Base-by-base conservation (phyloP, 2,888 invertebrate genomes). In the Patella ulyssiponensis region DNA sequence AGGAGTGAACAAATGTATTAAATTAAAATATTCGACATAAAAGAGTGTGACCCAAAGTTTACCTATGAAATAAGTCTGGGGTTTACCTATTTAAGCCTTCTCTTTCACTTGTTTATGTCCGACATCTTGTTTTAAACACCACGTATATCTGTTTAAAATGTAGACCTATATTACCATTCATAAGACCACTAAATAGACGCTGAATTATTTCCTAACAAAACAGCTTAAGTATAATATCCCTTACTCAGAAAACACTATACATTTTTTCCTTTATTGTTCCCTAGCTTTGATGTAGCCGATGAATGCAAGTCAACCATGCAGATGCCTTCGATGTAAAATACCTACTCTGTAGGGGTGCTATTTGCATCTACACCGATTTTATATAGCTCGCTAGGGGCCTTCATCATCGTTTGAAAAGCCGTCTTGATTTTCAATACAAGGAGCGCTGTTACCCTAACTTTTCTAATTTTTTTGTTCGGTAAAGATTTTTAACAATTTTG, bases 151-250 rank as follows among this genome's bases (percentile, higher is more conserved):
- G 44, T 44, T 44, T 44, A 44, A 44, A 44, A 9, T 44, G 44
- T 44, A 44, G 44, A 44, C 44, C 44, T 44, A 44, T 44, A 44
- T 44, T 23, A 17, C 71, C n/a, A 17, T 9, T n/a, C 15, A 51
- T 7, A 51, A 11, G n/a, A 51, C 5, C 14, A 12, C 33, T 44
- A 44, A 33, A 56, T 17, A 56, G 27, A 27, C 12, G 23, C 23
- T 33, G 33, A 53, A 70, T 73, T 70, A 69, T 77, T 77, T 54
- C 77, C 33, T 69, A 70, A 74, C 71, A 64, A 82, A 82, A 79
- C 78, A 78, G 79, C 81, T 79, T 83, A 85, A 83, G 81, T 83
- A 81, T 83, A 80, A 83, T 84, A 85, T 85, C 85, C 82, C 80
- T 83, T 83, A 78, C 83, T 70, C 77, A 76, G 71, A 76, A 82